Evolutionary conservation across 2,797 vertebrate species (phyloP), one percentile per base, ranked within the genome.

Genomic region (Sebastolobus alascanus): DNA sequence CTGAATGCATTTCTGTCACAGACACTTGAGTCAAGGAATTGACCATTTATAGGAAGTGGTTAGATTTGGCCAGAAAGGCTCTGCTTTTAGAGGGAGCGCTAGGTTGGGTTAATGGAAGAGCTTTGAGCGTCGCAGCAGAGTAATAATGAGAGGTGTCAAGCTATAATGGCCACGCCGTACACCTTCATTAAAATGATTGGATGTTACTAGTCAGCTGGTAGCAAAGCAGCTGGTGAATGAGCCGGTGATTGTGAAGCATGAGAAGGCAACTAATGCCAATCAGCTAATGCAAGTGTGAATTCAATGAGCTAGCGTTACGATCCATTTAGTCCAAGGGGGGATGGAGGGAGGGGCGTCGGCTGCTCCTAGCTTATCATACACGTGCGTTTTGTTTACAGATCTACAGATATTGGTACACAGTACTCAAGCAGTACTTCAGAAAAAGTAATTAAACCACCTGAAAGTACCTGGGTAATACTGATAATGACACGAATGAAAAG

Each of bases 201-300:
- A 58, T 35, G 31, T 69, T 74, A 68, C 43, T 27, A 56, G 66
- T 79, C 68, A 64, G 31, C 67, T 61, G 52, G 35, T 64, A 11
- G 40, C 56, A 33, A 25, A 46, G 46, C 66, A 75, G 67, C 68
- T 66, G 69, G 65, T 56, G 20, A 77, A 66, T 52, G 71, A 68
- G 54, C 61, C 6, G 4, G 20, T 58, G 60, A 71, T 40, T 59
- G 61, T 31, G 27, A 78, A 52, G 46, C 55, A 35, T 40, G 60
- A 73, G 40, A 71, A 25, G 37, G 29, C 11, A 74, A 54, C 55
- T 46, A 38, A 69, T 68, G 29, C 43, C 33, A 63, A 43, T 63
- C 31, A n/a, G 66, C 58, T 50, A 29, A 52, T 76, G 29, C n/a
- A 37, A 68, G 10, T 60, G 35, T 5, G 5, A 31, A 31, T 31